These are phyloP conservation scores for Oncorhynchus nerka DNA, from an alignment of 2,113 vertebrate species.

Conservation along the genomic window DNA sequence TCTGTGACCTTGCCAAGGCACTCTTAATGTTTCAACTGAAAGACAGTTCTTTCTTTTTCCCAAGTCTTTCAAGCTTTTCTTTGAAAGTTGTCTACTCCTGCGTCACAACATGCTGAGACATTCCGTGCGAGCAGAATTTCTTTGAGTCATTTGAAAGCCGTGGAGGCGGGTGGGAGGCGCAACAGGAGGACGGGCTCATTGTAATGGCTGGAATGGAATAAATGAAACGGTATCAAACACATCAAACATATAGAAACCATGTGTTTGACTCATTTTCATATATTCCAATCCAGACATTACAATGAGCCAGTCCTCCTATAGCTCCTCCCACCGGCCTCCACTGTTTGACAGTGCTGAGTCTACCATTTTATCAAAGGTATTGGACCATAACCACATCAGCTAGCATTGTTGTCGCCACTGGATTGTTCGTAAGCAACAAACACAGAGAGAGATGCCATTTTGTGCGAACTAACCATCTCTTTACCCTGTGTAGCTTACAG, in stretches of 20 bases:
- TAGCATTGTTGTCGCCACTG: not conserved
- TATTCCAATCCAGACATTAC: no score
- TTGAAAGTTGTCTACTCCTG: slow-evolving; percentile 33
- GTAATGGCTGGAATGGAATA: no score
- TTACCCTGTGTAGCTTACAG: not conserved
- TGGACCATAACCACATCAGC: not conserved
- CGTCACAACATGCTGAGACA: slow-evolving; percentile 32
- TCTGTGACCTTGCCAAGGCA: slow-evolving; percentile 34
- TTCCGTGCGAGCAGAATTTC: slow-evolving; percentile 19
- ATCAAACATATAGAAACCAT: no score
- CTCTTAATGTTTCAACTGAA: slow-evolving; percentile 14
- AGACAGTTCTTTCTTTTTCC: slow-evolving; percentile 24
- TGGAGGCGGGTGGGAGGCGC: no score
- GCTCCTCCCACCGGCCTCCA: no score
- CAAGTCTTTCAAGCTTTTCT: slow-evolving; percentile 34
- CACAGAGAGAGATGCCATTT: not conserved
- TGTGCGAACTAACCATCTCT: not conserved
- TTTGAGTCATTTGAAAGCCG: no score
- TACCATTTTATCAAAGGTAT: no score
- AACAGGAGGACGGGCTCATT: no score
- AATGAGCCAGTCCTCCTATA: no score
- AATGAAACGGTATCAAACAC: no score
- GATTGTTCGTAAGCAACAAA: not conserved
- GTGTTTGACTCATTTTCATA: no score
- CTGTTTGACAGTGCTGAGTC: no score